Conservation (phyloP, 2,113 vertebrate genomes). For the Lycaon pictus region DNA sequence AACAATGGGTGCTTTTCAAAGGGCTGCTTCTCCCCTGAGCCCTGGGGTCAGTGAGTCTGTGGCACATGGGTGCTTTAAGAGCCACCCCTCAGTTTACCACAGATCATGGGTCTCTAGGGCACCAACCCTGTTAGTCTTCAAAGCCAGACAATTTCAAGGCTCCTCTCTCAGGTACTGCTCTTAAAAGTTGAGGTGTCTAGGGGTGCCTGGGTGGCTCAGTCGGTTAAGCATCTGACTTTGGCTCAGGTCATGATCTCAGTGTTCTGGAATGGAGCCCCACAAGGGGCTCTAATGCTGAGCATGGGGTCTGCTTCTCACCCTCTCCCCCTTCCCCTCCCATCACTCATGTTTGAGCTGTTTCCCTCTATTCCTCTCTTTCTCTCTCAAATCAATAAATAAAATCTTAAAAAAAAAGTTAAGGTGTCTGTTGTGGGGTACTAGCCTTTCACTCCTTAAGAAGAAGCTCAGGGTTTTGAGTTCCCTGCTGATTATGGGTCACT, state of each 20-base stretch:
- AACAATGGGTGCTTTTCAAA: not conserved
- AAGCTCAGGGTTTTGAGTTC: not conserved
- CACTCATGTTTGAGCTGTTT: accelerated
- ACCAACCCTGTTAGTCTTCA: not conserved
- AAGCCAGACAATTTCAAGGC: not conserved
- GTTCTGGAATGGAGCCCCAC: not conserved
- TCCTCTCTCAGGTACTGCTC: not conserved
- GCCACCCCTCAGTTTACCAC: too few species aligned
- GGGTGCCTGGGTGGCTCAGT: not conserved
- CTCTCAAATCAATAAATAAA: not conserved
- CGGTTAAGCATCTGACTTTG: not conserved
- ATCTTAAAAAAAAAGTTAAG: not conserved
- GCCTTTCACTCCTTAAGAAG: accelerated
- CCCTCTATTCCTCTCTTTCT: not conserved
- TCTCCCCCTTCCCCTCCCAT: not conserved
- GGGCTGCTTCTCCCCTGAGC: not conserved
- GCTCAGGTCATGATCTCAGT: not conserved
- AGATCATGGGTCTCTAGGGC: accelerated
- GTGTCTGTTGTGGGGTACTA: not conserved
- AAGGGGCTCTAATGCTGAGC: not conserved
- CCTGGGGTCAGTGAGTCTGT: not conserved
- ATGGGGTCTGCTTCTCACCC: not conserved
- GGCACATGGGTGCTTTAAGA: not conserved
- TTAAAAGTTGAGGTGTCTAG: not conserved
- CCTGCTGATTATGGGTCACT: accelerated